These are phyloP conservation scores for Lutjanus argentimaculatus DNA, from an alignment of 2,797 vertebrate species.

Conservation along the genomic window DNA sequence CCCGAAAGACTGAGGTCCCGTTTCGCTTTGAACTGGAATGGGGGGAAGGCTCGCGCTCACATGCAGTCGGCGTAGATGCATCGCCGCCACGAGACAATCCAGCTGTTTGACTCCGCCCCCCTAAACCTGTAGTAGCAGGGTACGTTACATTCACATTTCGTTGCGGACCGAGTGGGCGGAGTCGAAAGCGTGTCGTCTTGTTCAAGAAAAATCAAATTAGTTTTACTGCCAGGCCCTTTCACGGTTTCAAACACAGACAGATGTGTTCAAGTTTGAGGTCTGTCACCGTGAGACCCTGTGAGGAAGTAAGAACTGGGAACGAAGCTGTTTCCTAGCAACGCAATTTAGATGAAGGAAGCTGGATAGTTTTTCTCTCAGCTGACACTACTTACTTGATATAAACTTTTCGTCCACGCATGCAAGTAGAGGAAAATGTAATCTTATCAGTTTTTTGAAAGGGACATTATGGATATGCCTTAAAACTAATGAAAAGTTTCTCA, in stretches of 20 bases:
- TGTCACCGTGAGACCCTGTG: neutral
- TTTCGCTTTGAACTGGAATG: neutral
- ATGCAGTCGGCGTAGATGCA: neutral
- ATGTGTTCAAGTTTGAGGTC: neutral
- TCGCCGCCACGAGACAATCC: slow-evolving; percentile 70
- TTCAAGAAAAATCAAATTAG: too few relatives aligned
- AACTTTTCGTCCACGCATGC: too few relatives aligned
- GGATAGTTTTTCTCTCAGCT: too few relatives aligned
- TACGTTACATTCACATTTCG: neutral
- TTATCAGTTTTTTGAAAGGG: too few relatives aligned
- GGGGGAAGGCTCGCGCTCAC: slow-evolving; percentile 32
- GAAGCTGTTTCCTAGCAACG: slow-evolving; percentile 16
- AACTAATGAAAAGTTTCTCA: too few relatives aligned
- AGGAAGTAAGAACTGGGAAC: neutral
- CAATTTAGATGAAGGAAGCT: neutral
- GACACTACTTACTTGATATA: too few relatives aligned
- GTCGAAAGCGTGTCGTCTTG: accelerated
- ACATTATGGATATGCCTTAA: too few relatives aligned
- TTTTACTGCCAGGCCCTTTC: neutral
- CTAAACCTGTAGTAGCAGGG: slow-evolving; percentile 5
- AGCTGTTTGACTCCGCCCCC: slow-evolving; percentile 80
- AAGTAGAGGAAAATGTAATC: too few relatives aligned
- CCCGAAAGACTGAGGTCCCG: neutral
- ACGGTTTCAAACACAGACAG: neutral
- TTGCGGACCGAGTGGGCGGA: neutral